phyloP scores from a whole-genome alignment of 1,140 invertebrate species.

The Colletes gigas region DNA sequence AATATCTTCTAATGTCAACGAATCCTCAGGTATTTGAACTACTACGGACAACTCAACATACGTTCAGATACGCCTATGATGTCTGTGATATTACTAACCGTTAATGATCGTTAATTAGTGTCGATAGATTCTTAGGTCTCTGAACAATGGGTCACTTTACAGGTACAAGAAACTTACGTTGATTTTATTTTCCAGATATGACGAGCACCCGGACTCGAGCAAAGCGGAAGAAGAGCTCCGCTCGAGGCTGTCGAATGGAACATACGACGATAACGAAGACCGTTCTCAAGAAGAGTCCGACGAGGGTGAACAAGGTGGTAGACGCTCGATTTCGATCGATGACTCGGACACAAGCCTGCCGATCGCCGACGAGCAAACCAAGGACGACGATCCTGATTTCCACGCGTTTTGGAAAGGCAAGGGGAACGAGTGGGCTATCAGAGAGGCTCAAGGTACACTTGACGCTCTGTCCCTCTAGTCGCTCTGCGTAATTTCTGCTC shows the following conservation, averaged over 20 bases:
- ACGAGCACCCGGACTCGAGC: slow-evolving; percentile 12
- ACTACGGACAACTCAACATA: too few species aligned
- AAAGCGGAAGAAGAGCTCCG: slow-evolving; percentile 21
- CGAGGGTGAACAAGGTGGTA: slow-evolving; percentile 25
- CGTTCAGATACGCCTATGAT: too few species aligned
- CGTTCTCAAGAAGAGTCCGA: slow-evolving; percentile 37
- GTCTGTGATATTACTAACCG: too few species aligned
- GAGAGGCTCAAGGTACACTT: slow-evolving; percentile 67
- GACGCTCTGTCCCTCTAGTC: background rate
- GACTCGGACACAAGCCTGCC: slow-evolving; percentile 53
- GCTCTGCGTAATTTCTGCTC: slow-evolving; percentile 28
- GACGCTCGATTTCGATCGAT: slow-evolving; percentile 28
- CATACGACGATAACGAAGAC: slow-evolving; percentile 37
- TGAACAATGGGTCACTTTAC: too few species aligned
- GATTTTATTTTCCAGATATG: background rate
- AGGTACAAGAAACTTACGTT: too few species aligned
- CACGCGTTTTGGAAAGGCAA: slow-evolving; percentile 82
- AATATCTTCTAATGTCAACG: too few species aligned
- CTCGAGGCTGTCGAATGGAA: slow-evolving; percentile 25
- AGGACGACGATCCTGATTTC: slow-evolving; percentile 58
- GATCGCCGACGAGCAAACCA: background rate
- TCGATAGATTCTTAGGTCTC: too few species aligned
- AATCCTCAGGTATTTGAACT: too few species aligned
- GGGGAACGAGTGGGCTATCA: slow-evolving; percentile 71
- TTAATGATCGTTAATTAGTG: too few species aligned